A percentile compares a stretch with the other conserved stretches of the same genome.
phyloP scores from a whole-genome alignment of 2,888 invertebrate species.

The Stenurella melanura region DNA sequence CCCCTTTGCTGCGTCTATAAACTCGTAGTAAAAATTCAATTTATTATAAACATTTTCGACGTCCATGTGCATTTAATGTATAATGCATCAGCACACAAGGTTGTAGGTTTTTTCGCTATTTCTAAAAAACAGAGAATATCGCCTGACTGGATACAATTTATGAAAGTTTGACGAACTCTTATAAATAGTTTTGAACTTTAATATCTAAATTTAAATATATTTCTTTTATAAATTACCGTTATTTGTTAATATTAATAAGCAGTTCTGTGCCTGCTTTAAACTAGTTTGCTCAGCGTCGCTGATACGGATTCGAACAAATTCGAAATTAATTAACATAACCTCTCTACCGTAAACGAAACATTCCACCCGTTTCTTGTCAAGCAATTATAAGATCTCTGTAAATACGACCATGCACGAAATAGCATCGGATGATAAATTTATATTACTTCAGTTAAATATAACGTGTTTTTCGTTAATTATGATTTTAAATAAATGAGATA shows the following conservation, averaged over 20 bases:
- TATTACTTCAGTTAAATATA: no score
- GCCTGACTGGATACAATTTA: constrained; percentile 7
- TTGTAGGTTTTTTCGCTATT: neutral
- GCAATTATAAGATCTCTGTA: neutral
- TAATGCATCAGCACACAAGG: no score
- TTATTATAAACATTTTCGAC: no score
- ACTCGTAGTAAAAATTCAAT: no score
- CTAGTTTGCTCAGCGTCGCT: neutral
- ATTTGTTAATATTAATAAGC: neutral
- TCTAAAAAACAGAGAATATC: neutral
- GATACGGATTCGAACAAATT: neutral
- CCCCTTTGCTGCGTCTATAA: no score
- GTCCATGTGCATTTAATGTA: no score
- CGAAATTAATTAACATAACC: neutral
- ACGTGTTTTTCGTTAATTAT: no score
- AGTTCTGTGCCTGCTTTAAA: neutral
- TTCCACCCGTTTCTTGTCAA: neutral
- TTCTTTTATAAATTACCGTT: constrained; percentile 4
- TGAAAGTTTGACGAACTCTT: constrained; percentile 4
- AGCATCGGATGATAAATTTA: no score
- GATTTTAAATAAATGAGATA: no score
- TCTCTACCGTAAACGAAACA: neutral
- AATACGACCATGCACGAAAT: neutral
- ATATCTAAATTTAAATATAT: neutral
- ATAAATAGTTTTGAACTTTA: constrained; percentile 1